Conservation (phyloP, 2,113 vertebrate species). For the Ictidomys tridecemlineatus region DNA sequence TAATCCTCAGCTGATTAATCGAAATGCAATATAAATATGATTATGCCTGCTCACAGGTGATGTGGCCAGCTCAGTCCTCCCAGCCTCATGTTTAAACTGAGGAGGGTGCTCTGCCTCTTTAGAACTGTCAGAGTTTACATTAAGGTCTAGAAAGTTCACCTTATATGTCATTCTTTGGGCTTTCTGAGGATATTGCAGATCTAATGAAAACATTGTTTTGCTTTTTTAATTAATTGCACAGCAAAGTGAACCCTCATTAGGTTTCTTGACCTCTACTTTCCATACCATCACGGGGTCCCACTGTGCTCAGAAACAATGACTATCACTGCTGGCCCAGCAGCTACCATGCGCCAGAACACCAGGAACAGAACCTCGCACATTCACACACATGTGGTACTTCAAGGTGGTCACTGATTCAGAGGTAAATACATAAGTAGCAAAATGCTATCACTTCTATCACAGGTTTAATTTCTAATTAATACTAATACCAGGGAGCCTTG, state of each 20-base stretch:
- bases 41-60: neutral
- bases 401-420: neutral
- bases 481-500: neutral
- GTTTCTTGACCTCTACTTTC: neutral
- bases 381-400: neutral
- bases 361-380: neutral
- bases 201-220: neutral
- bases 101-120: neutral
- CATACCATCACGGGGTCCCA: neutral
- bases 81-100: neutral
- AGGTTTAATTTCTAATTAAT: conserved; percentile 32
- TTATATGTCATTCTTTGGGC: neutral
- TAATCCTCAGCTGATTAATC: neutral
- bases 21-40: neutral
- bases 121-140: neutral
- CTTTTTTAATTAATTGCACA: neutral
- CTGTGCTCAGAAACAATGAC: neutral
- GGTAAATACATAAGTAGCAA: neutral
- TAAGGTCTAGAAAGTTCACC: neutral
- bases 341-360: neutral
- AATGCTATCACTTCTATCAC: neutral
- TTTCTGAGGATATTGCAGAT: neutral
- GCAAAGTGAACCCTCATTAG: neutral
- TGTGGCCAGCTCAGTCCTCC: neutral
- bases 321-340: neutral